phyloP scores from a whole-genome alignment of 1,140 invertebrate genomes.

The Heliconius melpomene region DNA sequence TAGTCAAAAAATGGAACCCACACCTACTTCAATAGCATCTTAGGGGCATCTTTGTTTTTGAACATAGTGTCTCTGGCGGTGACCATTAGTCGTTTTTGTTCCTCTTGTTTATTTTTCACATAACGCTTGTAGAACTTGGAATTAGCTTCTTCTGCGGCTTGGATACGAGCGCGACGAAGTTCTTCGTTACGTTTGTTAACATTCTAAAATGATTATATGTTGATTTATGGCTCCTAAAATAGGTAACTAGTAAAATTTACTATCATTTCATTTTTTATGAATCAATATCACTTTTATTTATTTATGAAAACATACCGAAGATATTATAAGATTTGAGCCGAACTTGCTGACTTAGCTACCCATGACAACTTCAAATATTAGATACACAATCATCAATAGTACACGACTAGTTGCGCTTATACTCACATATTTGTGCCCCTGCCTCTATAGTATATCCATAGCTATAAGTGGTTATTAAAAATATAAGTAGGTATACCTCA shows the following conservation, averaged over 20 bases:
- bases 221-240: no score
- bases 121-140: constrained; percentile 71
- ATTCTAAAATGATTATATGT: constrained; percentile 50
- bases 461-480: not conserved
- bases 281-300: no score
- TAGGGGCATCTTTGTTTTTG: constrained; percentile 76
- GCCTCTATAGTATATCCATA: no score
- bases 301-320: no score
- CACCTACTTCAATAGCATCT: constrained; percentile 64
- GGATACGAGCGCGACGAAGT: constrained; percentile 59
- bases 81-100: constrained; percentile 65
- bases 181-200: constrained; percentile 76
- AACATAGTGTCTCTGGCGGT: constrained; percentile 73
- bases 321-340: no score
- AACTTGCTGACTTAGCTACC: no score
- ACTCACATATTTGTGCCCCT: no score
- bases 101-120: constrained; percentile 58
- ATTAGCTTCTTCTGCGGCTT: constrained; percentile 61
- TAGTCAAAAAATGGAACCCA: not conserved
- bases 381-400: no score
- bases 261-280: no score
- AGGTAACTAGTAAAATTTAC: no score
- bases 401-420: no score
- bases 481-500: constrained; percentile 54
- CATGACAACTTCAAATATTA: no score